Conservation (phyloP, 1,140 invertebrate species). For the Ganaspis sp. region DNA sequence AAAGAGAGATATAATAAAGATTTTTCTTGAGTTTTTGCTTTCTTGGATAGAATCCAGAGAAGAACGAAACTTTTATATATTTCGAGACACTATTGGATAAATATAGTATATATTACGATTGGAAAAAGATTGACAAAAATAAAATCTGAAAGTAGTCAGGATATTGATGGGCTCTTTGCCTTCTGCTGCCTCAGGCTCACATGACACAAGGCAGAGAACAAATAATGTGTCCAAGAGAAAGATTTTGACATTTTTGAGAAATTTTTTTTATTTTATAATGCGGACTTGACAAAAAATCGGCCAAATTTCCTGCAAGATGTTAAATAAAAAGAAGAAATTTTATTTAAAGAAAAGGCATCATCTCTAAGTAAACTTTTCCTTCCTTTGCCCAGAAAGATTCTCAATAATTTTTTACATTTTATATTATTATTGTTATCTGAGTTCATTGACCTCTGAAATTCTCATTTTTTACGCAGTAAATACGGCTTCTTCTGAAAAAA, state of each 20-base stretch:
- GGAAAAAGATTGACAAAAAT: constrained; percentile 20
- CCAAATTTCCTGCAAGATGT: too few species aligned
- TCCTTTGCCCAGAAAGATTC: too few species aligned
- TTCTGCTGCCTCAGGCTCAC: neutral
- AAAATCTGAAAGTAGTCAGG: neutral
- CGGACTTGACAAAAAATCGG: too few species aligned
- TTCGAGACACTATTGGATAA: neutral
- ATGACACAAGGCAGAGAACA: constrained; percentile 37
- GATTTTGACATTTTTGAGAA: neutral
- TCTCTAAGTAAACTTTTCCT: too few species aligned
- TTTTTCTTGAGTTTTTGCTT: neutral
- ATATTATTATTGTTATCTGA: too few species aligned
- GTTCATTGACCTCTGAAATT: too few species aligned
- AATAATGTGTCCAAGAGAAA: constrained; percentile 44
- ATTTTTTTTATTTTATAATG: too few species aligned
- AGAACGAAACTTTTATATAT: neutral
- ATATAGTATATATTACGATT: neutral
- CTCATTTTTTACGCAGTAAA: too few species aligned
- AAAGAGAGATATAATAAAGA: neutral
- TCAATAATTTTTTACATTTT: too few species aligned
- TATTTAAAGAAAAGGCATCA: too few species aligned
- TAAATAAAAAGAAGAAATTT: too few species aligned
- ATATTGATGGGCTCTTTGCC: neutral
- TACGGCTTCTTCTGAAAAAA: neutral
- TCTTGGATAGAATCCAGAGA: neutral